Evolutionary conservation across 2,888 invertebrate genomes (phyloP).

Genomic region (Cephalotes varians): DNA sequence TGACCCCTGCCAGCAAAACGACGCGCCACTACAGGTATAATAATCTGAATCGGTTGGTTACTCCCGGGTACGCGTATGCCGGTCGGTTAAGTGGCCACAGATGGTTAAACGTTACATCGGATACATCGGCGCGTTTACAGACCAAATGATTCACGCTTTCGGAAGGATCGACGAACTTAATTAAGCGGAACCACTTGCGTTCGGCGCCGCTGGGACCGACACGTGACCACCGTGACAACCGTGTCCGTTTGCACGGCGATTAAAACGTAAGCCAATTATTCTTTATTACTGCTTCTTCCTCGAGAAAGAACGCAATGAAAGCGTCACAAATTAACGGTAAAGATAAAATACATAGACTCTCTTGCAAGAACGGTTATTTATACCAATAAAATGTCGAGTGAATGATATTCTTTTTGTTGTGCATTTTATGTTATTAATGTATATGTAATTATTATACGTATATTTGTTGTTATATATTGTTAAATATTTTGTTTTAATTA

Average conservation of each 20-base stretch:
- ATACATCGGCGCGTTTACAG: constrained; percentile 59
- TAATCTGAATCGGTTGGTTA: constrained; percentile 78
- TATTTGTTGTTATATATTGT: background rate
- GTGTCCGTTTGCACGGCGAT: constrained; percentile 53
- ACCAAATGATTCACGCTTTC: constrained; percentile 75
- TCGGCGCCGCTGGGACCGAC: constrained; percentile 13
- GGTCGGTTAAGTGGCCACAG: constrained; percentile 78
- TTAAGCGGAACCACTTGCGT: constrained; percentile 76
- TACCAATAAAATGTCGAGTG: background rate
- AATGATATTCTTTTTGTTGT: background rate
- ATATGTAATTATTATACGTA: background rate
- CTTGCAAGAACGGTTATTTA: constrained; percentile 6
- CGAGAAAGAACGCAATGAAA: background rate
- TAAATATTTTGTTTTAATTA: constrained; percentile 40
- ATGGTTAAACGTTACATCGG: constrained; percentile 74
- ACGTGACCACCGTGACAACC: constrained; percentile 51
- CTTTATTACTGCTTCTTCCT: background rate
- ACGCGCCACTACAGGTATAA: constrained; percentile 76
- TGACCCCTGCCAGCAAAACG: constrained; percentile 64
- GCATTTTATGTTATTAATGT: background rate
- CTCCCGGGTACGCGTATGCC: constrained; percentile 58
- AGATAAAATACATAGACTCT: background rate
- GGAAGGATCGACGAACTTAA: constrained; percentile 71
- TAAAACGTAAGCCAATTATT: constrained; percentile 33
- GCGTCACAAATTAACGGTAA: background rate